Conservation (phyloP, 2,888 invertebrate genomes). For the Caenorhabditis plicata region DNA sequence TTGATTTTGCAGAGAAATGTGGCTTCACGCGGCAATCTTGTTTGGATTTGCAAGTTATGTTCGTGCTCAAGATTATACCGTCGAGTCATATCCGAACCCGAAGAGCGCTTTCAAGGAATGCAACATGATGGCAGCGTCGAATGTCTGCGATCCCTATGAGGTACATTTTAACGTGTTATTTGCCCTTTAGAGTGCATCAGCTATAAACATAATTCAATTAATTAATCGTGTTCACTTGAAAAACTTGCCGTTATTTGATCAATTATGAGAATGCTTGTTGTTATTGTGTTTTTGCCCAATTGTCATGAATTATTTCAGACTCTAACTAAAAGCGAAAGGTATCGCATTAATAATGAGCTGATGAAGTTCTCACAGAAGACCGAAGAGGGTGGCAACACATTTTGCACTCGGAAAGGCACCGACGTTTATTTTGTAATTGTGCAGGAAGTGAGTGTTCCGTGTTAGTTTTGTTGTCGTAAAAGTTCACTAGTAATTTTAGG, state of each 20-base stretch:
- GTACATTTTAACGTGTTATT: constrained; percentile 8
- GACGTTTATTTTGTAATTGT: constrained; percentile 38
- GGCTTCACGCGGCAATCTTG: no score
- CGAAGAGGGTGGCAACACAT: constrained; percentile 22
- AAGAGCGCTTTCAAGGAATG: constrained; percentile 38
- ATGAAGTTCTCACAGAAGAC: constrained; percentile 28
- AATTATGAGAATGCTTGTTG: no score
- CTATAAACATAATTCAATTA: background rate
- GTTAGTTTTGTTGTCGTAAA: background rate
- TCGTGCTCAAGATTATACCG: constrained; percentile 17
- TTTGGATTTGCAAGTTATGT: no score
- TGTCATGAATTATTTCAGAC: constrained; percentile 18
- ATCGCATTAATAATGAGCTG: constrained; percentile 42
- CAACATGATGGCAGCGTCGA: constrained; percentile 31
- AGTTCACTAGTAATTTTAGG: constrained; percentile 16
- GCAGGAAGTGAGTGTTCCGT: constrained; percentile 19
- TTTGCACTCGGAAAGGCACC: constrained; percentile 42
- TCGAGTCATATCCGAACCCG: constrained; percentile 45
- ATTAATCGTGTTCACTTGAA: no score
- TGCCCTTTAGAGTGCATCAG: no score
- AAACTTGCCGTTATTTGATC: no score
- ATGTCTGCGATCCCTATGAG: constrained; percentile 51
- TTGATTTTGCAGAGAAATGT: background rate
- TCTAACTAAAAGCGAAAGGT: constrained; percentile 41
- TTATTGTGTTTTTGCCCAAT: background rate